Evolutionary conservation across 2,888 invertebrate genomes (phyloP).

Genomic region (Tetranychus truncatus): DNA sequence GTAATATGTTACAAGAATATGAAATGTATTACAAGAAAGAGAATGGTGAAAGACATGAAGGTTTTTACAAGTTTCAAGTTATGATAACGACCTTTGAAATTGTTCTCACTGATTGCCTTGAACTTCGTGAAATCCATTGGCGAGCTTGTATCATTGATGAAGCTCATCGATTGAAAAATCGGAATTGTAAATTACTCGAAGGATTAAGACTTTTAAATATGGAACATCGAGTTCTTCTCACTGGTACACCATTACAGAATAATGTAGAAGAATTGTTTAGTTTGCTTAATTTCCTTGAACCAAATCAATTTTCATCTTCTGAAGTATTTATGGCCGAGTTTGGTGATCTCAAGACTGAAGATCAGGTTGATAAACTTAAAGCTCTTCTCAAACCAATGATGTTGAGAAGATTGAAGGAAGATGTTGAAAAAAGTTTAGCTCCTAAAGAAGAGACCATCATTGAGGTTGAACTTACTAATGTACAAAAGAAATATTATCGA

Average conservation of each 20-base stretch:
- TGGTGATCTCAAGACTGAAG: conserved; percentile 82
- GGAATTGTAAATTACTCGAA: conserved; percentile 91
- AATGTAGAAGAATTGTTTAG: conserved; percentile 97
- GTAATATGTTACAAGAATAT: conserved; percentile 94
- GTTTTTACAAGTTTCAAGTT: conserved; percentile 82
- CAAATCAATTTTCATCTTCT: conserved; percentile 74
- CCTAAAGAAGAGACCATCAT: conserved; percentile 99
- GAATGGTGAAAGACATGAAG: conserved; percentile 46
- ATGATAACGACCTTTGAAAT: conserved; percentile 98
- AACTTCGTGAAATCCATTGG: conserved; percentile 84
- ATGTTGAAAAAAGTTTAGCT: conserved; percentile 93
- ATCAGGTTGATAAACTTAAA: conserved; percentile 82
- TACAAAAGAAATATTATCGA: conserved; percentile 98
- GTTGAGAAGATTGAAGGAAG: conserved; percentile 90
- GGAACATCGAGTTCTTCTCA: conserved; percentile 27
- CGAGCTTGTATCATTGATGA: conserved; percentile 93
- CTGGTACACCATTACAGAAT: conserved; percentile 81
- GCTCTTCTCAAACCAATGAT: conserved; percentile 84
- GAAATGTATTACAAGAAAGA: conserved; percentile 87
- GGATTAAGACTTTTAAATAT: conserved; percentile 57
- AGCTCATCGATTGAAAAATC: conserved; percentile 92
- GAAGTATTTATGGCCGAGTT: conserved; percentile 84
- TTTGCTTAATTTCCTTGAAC: conserved; percentile 89
- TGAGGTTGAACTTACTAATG: conserved; percentile 95
- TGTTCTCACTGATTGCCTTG: conserved; percentile 88